phyloP scores from a whole-genome alignment of 2,888 invertebrate species.

The Cantharis rustica region DNA sequence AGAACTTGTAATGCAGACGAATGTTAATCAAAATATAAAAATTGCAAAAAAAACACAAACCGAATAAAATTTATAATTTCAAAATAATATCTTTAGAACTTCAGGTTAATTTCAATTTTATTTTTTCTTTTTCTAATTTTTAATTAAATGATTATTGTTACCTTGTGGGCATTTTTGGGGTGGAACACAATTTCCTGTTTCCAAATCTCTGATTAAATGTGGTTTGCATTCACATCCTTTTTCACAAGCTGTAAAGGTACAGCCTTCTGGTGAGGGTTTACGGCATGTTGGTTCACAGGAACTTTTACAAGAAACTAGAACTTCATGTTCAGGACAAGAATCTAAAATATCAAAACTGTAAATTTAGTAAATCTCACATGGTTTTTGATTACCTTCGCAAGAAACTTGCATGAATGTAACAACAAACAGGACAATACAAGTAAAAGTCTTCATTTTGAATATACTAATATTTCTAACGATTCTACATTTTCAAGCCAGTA shows the following conservation, averaged over 20 bases:
- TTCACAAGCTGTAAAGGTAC: conserved; percentile 23
- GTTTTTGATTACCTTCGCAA: not conserved
- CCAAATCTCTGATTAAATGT: conserved; percentile 18
- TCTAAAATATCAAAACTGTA: not conserved
- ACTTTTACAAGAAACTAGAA: not conserved
- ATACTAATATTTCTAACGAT: not conserved
- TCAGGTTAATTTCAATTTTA: no score
- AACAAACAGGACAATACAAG: not conserved
- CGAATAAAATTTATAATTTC: no score
- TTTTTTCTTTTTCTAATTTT: not conserved
- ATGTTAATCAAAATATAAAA: no score
- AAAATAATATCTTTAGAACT: no score
- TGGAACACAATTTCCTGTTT: not conserved
- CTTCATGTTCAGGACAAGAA: not conserved
- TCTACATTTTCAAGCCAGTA: not conserved
- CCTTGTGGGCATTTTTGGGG: not conserved
- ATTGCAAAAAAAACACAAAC: no score
- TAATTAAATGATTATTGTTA: not conserved
- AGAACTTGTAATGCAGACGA: not conserved
- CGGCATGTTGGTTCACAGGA: conserved; percentile 9
- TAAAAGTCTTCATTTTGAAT: not conserved
- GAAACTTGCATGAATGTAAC: not conserved
- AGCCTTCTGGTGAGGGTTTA: not conserved
- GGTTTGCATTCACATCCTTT: conserved; percentile 28
- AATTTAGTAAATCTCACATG: not conserved